Evolutionary conservation across 2,113 vertebrate species (phyloP).

Genomic region (Gila orcuttii): DNA sequence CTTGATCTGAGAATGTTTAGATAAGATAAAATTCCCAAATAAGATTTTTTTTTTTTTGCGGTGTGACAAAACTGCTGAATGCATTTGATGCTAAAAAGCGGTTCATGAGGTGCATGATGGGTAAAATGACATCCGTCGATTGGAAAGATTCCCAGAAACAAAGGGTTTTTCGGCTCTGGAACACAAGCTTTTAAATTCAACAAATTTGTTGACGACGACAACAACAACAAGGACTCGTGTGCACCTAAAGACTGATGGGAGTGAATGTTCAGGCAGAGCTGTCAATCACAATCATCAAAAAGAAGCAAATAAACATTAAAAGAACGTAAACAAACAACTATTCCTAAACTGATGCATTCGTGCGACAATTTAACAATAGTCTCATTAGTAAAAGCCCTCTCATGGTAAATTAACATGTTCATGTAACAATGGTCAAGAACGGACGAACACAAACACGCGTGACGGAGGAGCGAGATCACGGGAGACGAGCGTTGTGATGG

Average conservation of each 20-base stretch:
- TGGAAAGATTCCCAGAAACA: background rate
- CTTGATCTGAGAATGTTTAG: no score
- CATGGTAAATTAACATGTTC: background rate
- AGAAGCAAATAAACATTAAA: background rate
- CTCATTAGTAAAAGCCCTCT: background rate
- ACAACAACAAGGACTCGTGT: no score
- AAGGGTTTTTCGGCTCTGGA: background rate
- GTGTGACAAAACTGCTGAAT: background rate
- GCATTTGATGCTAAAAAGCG: background rate
- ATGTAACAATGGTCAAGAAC: background rate
- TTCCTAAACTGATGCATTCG: background rate
- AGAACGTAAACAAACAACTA: background rate
- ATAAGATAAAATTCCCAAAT: no score
- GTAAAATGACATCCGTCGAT: background rate
- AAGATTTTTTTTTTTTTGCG: no score
- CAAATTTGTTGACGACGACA: no score
- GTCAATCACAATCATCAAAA: constrained; percentile 2
- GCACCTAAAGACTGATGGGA: background rate
- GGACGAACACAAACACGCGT: background rate
- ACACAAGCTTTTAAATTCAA: no score
- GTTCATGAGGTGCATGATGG: constrained; percentile 8
- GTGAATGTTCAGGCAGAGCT: background rate
- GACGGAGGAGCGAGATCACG: constrained; percentile 10
- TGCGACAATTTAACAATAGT: background rate
- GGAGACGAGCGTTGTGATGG: background rate